phyloP scores from a whole-genome alignment of 2,113 vertebrate species.

The Pseudorectes ferrugineus region DNA sequence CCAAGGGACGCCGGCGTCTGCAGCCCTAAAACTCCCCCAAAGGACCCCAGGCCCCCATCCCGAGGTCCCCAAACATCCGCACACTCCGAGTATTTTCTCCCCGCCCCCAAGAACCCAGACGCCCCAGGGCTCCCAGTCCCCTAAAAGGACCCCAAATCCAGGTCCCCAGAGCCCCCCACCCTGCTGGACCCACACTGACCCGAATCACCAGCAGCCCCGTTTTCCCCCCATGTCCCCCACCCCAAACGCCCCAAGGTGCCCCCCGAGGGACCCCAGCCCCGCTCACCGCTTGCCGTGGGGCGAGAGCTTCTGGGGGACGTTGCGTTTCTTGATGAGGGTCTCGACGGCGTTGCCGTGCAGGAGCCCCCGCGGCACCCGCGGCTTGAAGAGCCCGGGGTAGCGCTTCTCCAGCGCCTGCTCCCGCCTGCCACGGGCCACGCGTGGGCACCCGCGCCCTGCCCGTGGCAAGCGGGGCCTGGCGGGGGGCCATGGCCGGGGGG shows the following conservation, averaged over 20 bases:
- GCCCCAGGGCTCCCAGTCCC: too few species aligned
- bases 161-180: too few species aligned
- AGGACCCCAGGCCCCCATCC: too few species aligned
- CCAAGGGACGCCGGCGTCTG: too few species aligned
- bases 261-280: not conserved
- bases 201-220: not conserved
- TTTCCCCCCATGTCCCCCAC: not conserved
- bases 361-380: slow-evolving; percentile 80
- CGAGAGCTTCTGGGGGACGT: slow-evolving; percentile 91
- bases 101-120: too few species aligned
- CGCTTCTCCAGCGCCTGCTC: slow-evolving; percentile 94
- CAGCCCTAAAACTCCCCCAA: too few species aligned
- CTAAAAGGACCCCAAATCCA: too few species aligned
- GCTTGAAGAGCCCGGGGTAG: slow-evolving; percentile 87
- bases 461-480: too few species aligned
- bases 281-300: slow-evolving; percentile 87
- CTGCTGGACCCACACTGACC: too few species aligned
- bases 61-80: too few species aligned
- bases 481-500: not conserved
- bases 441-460: too few species aligned
- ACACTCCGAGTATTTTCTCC: too few species aligned
- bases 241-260: not conserved
- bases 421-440: slow-evolving; percentile 76
- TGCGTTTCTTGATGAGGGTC: slow-evolving; percentile 95
- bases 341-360: slow-evolving; percentile 91